Base-by-base conservation (phyloP, 1,140 invertebrate species). In the Brachionus paranguensis region DNA sequence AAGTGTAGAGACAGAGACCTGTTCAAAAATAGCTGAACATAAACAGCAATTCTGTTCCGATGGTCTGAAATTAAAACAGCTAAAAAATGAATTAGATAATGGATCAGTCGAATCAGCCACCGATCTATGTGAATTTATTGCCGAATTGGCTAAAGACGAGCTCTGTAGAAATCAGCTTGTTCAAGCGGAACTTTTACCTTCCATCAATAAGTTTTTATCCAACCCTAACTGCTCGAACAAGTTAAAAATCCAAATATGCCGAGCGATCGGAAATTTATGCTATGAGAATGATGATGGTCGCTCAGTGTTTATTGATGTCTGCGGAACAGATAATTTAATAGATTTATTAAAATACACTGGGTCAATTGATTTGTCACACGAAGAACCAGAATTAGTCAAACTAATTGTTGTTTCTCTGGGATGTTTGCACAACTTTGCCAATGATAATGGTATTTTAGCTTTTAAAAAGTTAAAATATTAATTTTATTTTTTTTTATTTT, bases 111-210 rank as follows among this genome's bases (percentile, higher is more conserved):
- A 81, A 17, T 37, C 53, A 41, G 20, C 33, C 17, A 17, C 14
- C 17, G n/a, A 14, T 17, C 12, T 68, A 64, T 41, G 50, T 47
- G 64, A 81, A 47, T 14, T 64, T 10, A 68, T 64, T 17, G 78
- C 78, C 41, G 78, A 81, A 37, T 41, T 81, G n/a, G 78, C 78
- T 14, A 81, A 81, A 81, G 78, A 81, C 10, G 78, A 68, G n/a
- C 24, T 37, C n/a, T 81, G 43, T 37, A 76, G 72, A 29, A 24
- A 47, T 20, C 20, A 50, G 27, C 47, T 76, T 10, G 14, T 76
- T 50, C 20, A 76, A 27, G 41, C 72, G n/a, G 43, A 50, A 47
- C 5, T 76, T 27, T 76, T 76, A 20, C 20, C 47, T 29, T 14
- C 20, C n/a, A 47, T 76, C 7, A 76, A 47, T 27, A 29, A 29